phyloP scores from a whole-genome alignment of 2,888 invertebrate genomes.

The Pomacea canaliculata region DNA sequence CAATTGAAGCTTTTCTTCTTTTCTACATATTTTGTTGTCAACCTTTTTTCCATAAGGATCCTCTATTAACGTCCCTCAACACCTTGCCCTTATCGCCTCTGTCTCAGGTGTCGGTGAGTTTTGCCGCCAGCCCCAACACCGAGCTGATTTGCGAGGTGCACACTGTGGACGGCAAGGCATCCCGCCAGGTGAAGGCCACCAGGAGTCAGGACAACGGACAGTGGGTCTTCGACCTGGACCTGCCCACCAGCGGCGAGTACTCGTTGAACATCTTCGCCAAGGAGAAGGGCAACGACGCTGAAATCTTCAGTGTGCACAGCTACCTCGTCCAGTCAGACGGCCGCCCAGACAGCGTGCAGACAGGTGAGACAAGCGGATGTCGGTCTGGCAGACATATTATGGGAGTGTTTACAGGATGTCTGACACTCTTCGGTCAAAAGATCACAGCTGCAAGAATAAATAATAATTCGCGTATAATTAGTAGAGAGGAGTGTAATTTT shows the following conservation, averaged over 20 bases:
- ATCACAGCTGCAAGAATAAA: too few relatives aligned
- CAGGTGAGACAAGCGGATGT: conserved; percentile 7
- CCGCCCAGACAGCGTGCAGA: not conserved
- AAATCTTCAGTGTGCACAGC: conserved; percentile 57
- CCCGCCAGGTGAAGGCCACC: conserved; percentile 45
- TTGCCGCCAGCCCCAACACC: conserved; percentile 51
- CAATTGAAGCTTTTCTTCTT: too few relatives aligned
- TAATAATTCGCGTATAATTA: too few relatives aligned
- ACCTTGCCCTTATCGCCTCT: too few relatives aligned
- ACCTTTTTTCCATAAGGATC: too few relatives aligned
- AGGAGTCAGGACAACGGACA: conserved; percentile 46
- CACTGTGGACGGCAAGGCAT: conserved; percentile 50
- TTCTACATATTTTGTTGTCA: too few relatives aligned
- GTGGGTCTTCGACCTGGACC: conserved; percentile 59
- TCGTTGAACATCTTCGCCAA: conserved; percentile 63
- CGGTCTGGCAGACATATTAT: too few relatives aligned
- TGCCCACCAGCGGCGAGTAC: conserved; percentile 61
- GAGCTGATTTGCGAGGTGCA: conserved; percentile 63
- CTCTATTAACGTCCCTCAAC: too few relatives aligned
- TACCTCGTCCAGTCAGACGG: conserved; percentile 59
- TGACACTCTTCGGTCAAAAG: too few relatives aligned
- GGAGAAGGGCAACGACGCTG: conserved; percentile 44
- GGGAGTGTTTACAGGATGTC: too few relatives aligned
- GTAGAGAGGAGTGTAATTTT: too few relatives aligned
- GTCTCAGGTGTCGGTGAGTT: conserved; percentile 40